Evolutionary conservation across 2,888 invertebrate species (phyloP).

Genomic region (Diplazon laetatorius): DNA sequence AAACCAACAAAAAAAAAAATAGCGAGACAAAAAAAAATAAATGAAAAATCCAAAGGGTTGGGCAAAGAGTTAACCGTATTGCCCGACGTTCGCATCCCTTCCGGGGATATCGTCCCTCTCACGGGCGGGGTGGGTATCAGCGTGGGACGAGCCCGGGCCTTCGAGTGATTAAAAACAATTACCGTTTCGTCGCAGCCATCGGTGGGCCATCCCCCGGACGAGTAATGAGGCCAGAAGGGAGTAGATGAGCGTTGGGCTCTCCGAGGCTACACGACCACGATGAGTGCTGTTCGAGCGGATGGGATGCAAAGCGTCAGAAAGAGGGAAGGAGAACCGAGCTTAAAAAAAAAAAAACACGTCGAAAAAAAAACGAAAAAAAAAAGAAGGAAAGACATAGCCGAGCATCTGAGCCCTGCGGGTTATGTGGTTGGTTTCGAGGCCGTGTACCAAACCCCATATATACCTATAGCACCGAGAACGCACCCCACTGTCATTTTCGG

Average conservation of each 20-base stretch:
- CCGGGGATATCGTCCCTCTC: constrained; percentile 61
- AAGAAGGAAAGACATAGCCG: constrained; percentile 65
- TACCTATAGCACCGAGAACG: constrained; percentile 35
- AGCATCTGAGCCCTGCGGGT: constrained; percentile 76
- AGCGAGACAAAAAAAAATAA: constrained; percentile 11
- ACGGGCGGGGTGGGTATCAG: constrained; percentile 10
- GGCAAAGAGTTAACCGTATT: constrained; percentile 71
- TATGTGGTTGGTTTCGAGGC: constrained; percentile 71
- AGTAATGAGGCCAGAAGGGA: constrained; percentile 72
- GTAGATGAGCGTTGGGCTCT: constrained; percentile 42
- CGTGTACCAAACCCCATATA: constrained; percentile 38
- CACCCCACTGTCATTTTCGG: constrained; percentile 71
- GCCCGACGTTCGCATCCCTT: constrained; percentile 64
- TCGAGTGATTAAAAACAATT: constrained; percentile 81
- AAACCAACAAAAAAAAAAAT: neutral
- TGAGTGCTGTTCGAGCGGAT: constrained; percentile 13
- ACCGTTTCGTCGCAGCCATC: constrained; percentile 75
- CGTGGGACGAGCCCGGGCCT: constrained; percentile 59
- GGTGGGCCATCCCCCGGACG: constrained; percentile 59
- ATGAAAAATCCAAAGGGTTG: neutral
- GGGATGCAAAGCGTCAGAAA: constrained; percentile 12
- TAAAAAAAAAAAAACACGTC: constrained; percentile 53
- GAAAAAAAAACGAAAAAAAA: constrained; percentile 51
- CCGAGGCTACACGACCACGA: constrained; percentile 22
- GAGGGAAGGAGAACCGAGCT: constrained; percentile 29